These are phyloP conservation scores for Chelonus formosanus DNA, from an alignment of 2,888 invertebrate species.

Conservation along the genomic window DNA sequence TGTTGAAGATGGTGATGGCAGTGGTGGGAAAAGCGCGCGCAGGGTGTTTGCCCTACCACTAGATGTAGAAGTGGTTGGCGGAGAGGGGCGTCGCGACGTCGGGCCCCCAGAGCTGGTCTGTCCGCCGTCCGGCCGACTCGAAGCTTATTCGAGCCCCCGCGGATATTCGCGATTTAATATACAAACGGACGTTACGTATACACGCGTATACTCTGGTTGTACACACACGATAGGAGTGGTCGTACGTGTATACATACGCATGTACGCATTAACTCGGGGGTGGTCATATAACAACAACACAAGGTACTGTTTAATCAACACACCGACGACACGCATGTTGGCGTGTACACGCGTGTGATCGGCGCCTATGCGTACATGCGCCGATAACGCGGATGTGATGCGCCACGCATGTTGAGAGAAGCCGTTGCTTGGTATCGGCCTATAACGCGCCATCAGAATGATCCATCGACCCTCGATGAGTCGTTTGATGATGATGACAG, in stretches of 20 bases:
- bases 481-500: slow-evolving; percentile 4
- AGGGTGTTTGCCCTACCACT: slow-evolving; percentile 40
- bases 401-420: slow-evolving; percentile 27
- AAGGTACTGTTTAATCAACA: slow-evolving; percentile 3
- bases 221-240: neutral
- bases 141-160: slow-evolving; percentile 51
- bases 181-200: slow-evolving; percentile 25
- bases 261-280: slow-evolving; percentile 1
- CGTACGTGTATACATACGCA: neutral
- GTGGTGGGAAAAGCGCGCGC: slow-evolving; percentile 42
- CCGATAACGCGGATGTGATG: slow-evolving; percentile 18
- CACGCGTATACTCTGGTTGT: slow-evolving; percentile 1
- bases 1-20: slow-evolving; percentile 28
- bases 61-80: slow-evolving; percentile 36
- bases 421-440: slow-evolving; percentile 19
- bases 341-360: slow-evolving; percentile 24
- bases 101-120: slow-evolving; percentile 63
- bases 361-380: slow-evolving; percentile 16
- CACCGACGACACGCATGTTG: slow-evolving; percentile 8
- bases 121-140: slow-evolving; percentile 64
- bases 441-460: slow-evolving; percentile 18
- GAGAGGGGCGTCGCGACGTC: slow-evolving; percentile 53
- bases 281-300: slow-evolving; percentile 6
- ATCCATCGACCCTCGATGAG: slow-evolving; percentile 15
- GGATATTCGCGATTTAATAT: slow-evolving; percentile 53